Evolutionary conservation across 2,888 invertebrate genomes (phyloP), one percentile per base, ranked within the genome.

Genomic region (Lacanobia wlatinum): DNA sequence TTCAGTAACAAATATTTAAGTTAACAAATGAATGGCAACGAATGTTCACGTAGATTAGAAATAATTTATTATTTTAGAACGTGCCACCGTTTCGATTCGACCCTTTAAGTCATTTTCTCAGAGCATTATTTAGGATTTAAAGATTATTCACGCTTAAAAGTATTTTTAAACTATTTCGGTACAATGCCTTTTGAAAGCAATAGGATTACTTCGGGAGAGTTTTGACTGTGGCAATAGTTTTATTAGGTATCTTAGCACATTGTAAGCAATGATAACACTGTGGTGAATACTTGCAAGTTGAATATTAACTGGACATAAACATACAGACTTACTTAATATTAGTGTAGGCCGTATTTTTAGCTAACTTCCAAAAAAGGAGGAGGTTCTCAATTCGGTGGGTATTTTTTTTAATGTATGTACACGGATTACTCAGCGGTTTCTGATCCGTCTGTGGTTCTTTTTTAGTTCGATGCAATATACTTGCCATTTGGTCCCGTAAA

Each of bases 71-170:
- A 76, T 81, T 68, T 77, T 58, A 46, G 48, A 60, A 80, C 62
- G 65, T 77, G 72, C 66, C 59, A 50, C 53, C 52, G 14, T 64
- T 69, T 59, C 64, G 52, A 69, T 18, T 62, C 34, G 50, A 58
- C n/a, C 52, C 59, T 74, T 70, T 16, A 62, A 80, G 59, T 76
- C 53, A 59, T 50, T 80, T 69, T 55, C 68, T 66, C 64, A 69
- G 43, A 43, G 43, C 63, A 70, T 80, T 83, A 76, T 69, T 73
- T 52, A 60, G 70, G 73, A 71, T 83, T 79, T 52, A 50, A 83
- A 71, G 73, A 69, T 80, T 80, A 83, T 56, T 83, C 46, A 28
- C 14, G 40, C 69, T 64, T 62, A 59, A 59, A 80, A 73, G 18
- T 72, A 65, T 50, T 18, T 56, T 28, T 12, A 59, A 80, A 72